Percentiles rank a stretch among this genome's conserved stretches.
These are phyloP conservation scores for Opisthocomus hoazin DNA, from an alignment of 2,113 vertebrate genomes.

Conservation along the genomic window DNA sequence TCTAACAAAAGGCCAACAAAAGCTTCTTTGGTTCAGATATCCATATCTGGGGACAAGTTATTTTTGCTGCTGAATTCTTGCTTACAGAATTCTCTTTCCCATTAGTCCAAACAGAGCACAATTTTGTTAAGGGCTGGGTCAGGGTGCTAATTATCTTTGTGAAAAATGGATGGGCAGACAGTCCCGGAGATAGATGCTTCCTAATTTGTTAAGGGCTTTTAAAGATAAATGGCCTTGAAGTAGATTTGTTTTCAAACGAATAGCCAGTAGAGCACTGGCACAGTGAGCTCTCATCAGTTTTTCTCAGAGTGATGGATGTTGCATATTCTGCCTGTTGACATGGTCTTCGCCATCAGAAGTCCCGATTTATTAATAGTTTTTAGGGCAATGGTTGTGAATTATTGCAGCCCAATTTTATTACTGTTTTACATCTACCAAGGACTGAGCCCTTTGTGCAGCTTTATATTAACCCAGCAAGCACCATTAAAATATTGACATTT, in stretches of 20 bases:
- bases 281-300: not conserved
- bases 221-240: constrained; percentile 36
- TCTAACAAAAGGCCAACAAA: not conserved
- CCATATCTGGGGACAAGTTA: not conserved
- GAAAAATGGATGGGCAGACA: not conserved
- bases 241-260: not conserved
- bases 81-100: not conserved
- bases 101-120: not conserved
- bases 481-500: constrained; percentile 22
- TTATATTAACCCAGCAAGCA: not conserved
- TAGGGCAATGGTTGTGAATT: constrained; percentile 27
- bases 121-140: not conserved
- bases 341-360: constrained; percentile 17
- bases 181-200: not conserved
- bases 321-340: not conserved
- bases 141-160: constrained; percentile 21
- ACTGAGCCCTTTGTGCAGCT: not conserved
- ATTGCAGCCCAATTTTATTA: constrained; percentile 7
- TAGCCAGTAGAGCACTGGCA: not conserved
- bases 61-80: not conserved
- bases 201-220: constrained; percentile 24
- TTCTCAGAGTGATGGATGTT: not conserved
- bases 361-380: constrained; percentile 9
- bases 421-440: not conserved
- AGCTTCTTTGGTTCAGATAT: not conserved